Conservation (phyloP, 2,888 invertebrate genomes). For the Emmelina monodactyla region DNA sequence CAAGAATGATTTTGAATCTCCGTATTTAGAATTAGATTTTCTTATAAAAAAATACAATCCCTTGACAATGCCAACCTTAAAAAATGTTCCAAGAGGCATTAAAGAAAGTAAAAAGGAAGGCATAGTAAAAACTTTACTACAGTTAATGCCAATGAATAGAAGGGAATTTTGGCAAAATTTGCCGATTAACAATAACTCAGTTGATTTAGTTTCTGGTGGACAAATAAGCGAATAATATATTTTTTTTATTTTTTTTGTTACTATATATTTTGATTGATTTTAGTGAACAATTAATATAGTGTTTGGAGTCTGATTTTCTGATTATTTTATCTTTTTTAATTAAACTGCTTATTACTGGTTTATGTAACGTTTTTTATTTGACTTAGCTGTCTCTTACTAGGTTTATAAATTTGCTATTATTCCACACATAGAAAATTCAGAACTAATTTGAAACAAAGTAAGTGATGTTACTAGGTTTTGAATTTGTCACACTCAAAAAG, state of each 20-base stretch:
- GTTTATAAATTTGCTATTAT: background rate
- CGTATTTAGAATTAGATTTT: slow-evolving; percentile 3
- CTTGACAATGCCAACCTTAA: slow-evolving; percentile 1
- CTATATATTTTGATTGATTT: background rate
- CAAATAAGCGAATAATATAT: background rate
- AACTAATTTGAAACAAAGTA: background rate
- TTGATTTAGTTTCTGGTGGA: background rate
- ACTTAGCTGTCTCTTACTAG: background rate
- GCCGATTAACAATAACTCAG: background rate
- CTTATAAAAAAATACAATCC: slow-evolving; percentile 2
- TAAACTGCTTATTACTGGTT: background rate
- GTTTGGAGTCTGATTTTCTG: background rate
- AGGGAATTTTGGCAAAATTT: background rate
- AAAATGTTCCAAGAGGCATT: background rate
- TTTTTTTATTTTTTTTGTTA: background rate
- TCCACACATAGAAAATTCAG: background rate
- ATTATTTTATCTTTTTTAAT: background rate
- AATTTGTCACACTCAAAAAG: background rate
- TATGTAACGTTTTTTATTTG: background rate
- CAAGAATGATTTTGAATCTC: slow-evolving; percentile 5
- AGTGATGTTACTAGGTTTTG: background rate
- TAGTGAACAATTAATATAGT: background rate
- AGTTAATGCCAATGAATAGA: background rate
- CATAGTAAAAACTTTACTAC: background rate
- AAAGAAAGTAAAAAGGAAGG: background rate